A percentile compares a stretch with the other conserved stretches of the same genome.
phyloP scores from a whole-genome alignment of 2,888 invertebrate species.

The Seira sanloemensis region DNA sequence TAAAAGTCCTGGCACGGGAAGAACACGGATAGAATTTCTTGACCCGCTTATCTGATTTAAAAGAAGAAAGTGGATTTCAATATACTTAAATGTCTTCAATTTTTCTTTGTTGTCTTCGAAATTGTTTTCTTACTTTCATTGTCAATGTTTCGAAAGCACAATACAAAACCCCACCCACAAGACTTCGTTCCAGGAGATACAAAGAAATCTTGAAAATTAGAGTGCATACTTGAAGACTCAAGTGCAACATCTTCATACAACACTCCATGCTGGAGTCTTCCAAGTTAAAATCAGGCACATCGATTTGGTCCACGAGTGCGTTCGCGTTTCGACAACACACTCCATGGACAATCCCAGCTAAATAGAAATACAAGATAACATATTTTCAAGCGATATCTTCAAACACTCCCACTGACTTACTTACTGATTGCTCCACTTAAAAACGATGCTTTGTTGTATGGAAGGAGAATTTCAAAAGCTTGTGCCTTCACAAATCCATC shows the following conservation, averaged over 20 bases:
- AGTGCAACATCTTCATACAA: not conserved
- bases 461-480: not conserved
- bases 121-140: not conserved
- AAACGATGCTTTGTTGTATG: slow-evolving; percentile 15
- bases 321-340: not conserved
- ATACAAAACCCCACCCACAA: slow-evolving; percentile 8
- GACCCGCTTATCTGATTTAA: too few species aligned
- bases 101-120: too few species aligned
- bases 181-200: not conserved
- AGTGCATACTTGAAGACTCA: not conserved
- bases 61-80: too few species aligned
- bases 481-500: not conserved
- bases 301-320: not conserved
- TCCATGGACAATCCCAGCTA: slow-evolving; percentile 16
- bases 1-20: not conserved
- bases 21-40: too few species aligned
- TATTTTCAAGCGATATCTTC: not conserved
- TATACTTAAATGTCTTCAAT: too few species aligned
- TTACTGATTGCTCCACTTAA: slow-evolving; percentile 32
- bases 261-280: slow-evolving; percentile 11
- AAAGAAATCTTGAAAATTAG: not conserved
- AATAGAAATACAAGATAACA: not conserved
- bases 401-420: not conserved
- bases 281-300: slow-evolving; percentile 13
- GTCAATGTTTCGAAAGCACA: not conserved